Base-by-base conservation (phyloP, 2,797 vertebrate genomes). In the Melanotaenia pygmaea region DNA sequence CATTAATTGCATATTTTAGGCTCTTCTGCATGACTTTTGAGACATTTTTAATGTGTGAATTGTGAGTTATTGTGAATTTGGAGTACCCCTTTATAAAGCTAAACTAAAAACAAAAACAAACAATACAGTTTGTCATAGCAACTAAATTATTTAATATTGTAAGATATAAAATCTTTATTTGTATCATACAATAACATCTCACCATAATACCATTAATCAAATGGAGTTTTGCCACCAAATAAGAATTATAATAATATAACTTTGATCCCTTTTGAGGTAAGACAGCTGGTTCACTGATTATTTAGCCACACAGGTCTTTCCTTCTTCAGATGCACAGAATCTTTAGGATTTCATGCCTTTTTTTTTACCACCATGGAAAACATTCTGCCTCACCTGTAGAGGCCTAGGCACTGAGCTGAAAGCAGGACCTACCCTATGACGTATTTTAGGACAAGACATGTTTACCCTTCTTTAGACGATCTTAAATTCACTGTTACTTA, bases 131-230 rank as follows among this genome's bases (percentile, higher is more conserved):
- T 76, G 73, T 91, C 59, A 60, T 91, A 92, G 87, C 87, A 92
- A 93, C 87, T 86, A 53, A 68, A 80, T 87, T 85, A 92, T 92
- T 92, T 89, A 10, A 89, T 90, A 85, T 90, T 89, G 82, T 90
- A 88, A 90, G 91, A 92, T 93, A 93, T 91, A 93, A 93, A 93
- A 91, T 92, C 90, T 91, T 89, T 75, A 88, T 91, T 82, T 90
- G 91, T 89, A 91, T 92, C 86, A 88, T 93, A 92, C 83, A 91
- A 89, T 90, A 84, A 91, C 82, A 89, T 86, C 73, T 91, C 80
- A 80, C 80, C 87, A 88, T 89, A 83, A 86, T 82, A 57, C 47
- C 43, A 87, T 80, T 80, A 74, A 70, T 89, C 79, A 85, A 87
- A 88, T 51, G 24, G 74, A 64, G 47, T 70, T 85, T 91, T 82